These are phyloP conservation scores for Hypercompe scribonia DNA, from an alignment of 2,888 invertebrate species.

Conservation along the genomic window DNA sequence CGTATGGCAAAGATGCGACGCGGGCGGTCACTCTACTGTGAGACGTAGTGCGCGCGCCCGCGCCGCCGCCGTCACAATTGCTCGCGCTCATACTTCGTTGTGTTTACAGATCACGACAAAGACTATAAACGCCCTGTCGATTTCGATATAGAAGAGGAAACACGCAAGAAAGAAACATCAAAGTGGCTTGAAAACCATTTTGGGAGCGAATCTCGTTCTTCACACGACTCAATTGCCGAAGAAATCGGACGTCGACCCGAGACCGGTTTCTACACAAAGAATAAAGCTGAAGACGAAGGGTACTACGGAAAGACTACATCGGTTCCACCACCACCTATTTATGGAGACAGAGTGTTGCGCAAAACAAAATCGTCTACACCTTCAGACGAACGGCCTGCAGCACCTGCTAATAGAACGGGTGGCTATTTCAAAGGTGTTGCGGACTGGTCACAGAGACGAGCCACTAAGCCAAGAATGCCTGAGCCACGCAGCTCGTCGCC, in stretches of 20 bases:
- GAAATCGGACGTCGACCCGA: constrained; percentile 88
- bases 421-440: constrained; percentile 91
- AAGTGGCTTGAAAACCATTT: constrained; percentile 97
- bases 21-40: constrained; percentile 68
- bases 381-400: constrained; percentile 81
- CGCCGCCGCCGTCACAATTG: constrained; percentile 44
- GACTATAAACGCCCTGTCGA: constrained; percentile 94
- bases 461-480: constrained; percentile 83
- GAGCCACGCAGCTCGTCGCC: constrained; percentile 82
- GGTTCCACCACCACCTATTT: constrained; percentile 78
- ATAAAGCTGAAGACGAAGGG: constrained; percentile 83
- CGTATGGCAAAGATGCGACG: constrained; percentile 66
- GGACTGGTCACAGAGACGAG: constrained; percentile 92
- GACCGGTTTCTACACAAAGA: constrained; percentile 91
- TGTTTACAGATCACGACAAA: constrained; percentile 89
- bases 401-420: constrained; percentile 77
- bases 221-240: constrained; percentile 89
- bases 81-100: constrained; percentile 53
- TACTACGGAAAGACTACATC: constrained; percentile 80
- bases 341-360: constrained; percentile 80
- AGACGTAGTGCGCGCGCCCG: constrained; percentile 72
- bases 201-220: constrained; percentile 94
- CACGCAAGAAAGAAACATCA: constrained; percentile 95
- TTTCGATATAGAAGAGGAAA: constrained; percentile 95
- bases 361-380: constrained; percentile 85